Evolutionary conservation across 23 tunicate genomes (phyloP).

Genomic region (Oikopleura vanhoeffeni): DNA sequence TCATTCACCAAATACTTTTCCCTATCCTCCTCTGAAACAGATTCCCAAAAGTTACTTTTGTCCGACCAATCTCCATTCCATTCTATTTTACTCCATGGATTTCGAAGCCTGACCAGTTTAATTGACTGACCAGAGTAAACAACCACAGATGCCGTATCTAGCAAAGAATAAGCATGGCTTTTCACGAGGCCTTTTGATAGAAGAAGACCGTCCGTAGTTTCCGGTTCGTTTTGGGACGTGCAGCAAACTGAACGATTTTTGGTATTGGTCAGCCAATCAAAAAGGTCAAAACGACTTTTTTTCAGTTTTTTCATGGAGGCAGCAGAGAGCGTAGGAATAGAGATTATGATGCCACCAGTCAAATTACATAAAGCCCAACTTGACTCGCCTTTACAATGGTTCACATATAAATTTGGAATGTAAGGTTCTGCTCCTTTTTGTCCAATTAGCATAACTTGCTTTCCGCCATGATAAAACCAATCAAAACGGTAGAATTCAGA

Average conservation of each 20-base stretch:
- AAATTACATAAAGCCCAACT: neutral
- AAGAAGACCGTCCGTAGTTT: neutral
- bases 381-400: too few species aligned
- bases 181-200: neutral
- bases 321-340: neutral
- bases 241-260: neutral
- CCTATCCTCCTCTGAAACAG: neutral
- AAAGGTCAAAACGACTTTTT: neutral
- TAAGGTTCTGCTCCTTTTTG: too few species aligned
- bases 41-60: neutral
- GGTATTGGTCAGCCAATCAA: neutral
- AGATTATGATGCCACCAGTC: neutral
- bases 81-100: neutral
- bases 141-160: too few species aligned
- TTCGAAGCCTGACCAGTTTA: neutral
- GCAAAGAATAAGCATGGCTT: neutral
- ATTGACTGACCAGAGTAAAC: too few species aligned
- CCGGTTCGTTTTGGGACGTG: neutral
- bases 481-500: too few species aligned
- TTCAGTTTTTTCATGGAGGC: neutral
- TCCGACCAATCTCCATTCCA: conserved; percentile 13
- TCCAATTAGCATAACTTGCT: too few species aligned
- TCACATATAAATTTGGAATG: too few species aligned
- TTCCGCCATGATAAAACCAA: too few species aligned
- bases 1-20: neutral